Conservation (phyloP, 2,888 invertebrate genomes). For the Plemyria rubiginata region DNA sequence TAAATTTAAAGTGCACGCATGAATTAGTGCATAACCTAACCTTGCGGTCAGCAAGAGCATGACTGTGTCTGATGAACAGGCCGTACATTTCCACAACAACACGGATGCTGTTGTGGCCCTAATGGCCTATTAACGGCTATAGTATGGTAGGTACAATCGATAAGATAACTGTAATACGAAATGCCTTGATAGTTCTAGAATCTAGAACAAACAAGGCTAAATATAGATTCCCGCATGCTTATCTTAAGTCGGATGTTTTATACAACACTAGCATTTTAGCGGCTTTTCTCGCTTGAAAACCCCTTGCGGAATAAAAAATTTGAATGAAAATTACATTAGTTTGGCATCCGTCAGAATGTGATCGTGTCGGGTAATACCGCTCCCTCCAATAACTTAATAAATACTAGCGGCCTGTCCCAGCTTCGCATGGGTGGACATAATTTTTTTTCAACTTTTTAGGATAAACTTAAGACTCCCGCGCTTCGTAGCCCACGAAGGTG, state of each 20-base stretch:
- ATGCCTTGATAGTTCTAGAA: slow-evolving; percentile 29
- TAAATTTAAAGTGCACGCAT: background rate
- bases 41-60: slow-evolving; percentile 3
- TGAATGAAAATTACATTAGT: too few relatives aligned
- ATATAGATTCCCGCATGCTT: slow-evolving; percentile 25
- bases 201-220: slow-evolving; percentile 32
- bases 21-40: background rate
- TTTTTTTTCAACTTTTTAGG: too few relatives aligned
- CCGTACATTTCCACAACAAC: slow-evolving; percentile 28
- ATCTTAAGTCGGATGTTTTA: slow-evolving; percentile 12
- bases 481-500: too few relatives aligned
- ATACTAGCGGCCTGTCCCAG: too few relatives aligned
- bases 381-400: too few relatives aligned
- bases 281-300: too few relatives aligned
- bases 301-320: too few relatives aligned
- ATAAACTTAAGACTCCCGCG: too few relatives aligned
- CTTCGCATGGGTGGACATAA: too few relatives aligned
- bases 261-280: background rate
- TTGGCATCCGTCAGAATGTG: too few relatives aligned
- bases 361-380: too few relatives aligned
- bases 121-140: slow-evolving; percentile 27
- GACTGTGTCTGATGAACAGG: background rate
- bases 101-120: slow-evolving; percentile 13
- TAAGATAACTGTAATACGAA: slow-evolving; percentile 21
- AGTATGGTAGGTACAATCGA: slow-evolving; percentile 20